Base-by-base conservation (phyloP, 1,140 invertebrate species). In the Diabrotica undecimpunctata region DNA sequence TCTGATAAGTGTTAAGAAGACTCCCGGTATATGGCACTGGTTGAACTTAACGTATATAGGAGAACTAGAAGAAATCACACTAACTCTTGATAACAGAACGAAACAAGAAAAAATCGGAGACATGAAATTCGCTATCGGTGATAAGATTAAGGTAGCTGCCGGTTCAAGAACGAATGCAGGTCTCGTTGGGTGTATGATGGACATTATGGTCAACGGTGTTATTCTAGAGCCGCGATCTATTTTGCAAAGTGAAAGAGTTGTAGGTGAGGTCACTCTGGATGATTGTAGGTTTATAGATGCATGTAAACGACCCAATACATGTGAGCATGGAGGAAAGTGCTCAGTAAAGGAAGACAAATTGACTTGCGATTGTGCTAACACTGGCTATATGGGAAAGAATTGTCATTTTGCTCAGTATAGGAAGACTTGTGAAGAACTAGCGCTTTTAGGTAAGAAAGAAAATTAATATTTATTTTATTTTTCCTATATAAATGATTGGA, bases 371-470 rank as follows among this genome's bases (percentile, higher is more conserved):
- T 97, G 95, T 79, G 88, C 87, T 11, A 89, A 88, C 57, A 95
- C 92, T 6, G 93, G 90, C 1, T 91, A 91, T 64, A 92, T 91
- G 52, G 95, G 95, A 39, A 92, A 92, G 75, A 95, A 96, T 74
- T 97, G 95, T 72, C 94, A 97, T 77, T 97, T 97, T 75, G 90
- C 95, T 8, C 86, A 90, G 60, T 94, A 93, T 74, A 86, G 92
- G 65, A 90, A 93, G 76, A 95, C 94, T 0, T 97, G 95, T 77
- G 94, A 97, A 80, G 94, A 96, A 75, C 77, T 97, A 54, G 94
- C 93, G 9, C 81, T 96, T 5, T 78, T 95, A 6, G 89, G 89
- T 25, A 66, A 68, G 62, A 10, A 46, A 46, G 7, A 8, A 46
- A 8, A 7, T 46, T 6, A n/a, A 46, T 4, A 25, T 25, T 25